Base-by-base conservation (phyloP, 1,140 invertebrate species). In the Scaptomyza graminum region DNA sequence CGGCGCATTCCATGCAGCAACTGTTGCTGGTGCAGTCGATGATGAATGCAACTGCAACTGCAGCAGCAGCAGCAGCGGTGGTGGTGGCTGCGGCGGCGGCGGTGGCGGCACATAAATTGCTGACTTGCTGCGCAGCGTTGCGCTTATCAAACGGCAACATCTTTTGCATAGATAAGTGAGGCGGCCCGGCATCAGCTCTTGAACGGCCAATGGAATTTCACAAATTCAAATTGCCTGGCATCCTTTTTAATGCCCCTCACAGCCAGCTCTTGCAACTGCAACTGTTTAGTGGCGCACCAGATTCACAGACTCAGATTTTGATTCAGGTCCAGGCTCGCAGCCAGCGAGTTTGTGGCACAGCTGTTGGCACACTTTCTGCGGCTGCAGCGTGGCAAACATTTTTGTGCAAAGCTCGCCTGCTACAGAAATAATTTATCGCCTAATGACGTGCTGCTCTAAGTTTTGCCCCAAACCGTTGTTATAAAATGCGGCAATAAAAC, bases 141-240 rank as follows among this genome's bases (percentile, higher is more conserved):
- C 46, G 83, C 83, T 83, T 88, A 88, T 88, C 79, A 83, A 88
- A 88, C 61, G 84, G 83, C 83, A 76, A 88, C 83, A 83, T 88
- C 84, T 88, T 88, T 83, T 83, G 84, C 76, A 83, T 83, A 88
- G 83, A 88, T 88, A 88, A 88, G 83, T 79, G 70, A 63, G 60
- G 31, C 31, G 31, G 15, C 34, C 50, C 72, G 39, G 67, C 63
- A 68, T 51, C 56, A 50, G 61, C 43, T 49, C 47, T 41, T 49
- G 41, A 61, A 25, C 52, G 44, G 75, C 69, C 66, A 74, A 79
- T 87, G 83, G 83, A 88, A 88, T 88, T 88, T 88, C 84, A 81
- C 84, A 88, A 88, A 88, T 83, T 88, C 73, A 88, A 88, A 88
- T 88, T 88, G 82, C 82, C 83, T 79, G 84, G 82, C 83, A 88